These are phyloP conservation scores for Reinhardtius hippoglossoides DNA, from an alignment of 2,113 vertebrate genomes.

Conservation along the genomic window DNA sequence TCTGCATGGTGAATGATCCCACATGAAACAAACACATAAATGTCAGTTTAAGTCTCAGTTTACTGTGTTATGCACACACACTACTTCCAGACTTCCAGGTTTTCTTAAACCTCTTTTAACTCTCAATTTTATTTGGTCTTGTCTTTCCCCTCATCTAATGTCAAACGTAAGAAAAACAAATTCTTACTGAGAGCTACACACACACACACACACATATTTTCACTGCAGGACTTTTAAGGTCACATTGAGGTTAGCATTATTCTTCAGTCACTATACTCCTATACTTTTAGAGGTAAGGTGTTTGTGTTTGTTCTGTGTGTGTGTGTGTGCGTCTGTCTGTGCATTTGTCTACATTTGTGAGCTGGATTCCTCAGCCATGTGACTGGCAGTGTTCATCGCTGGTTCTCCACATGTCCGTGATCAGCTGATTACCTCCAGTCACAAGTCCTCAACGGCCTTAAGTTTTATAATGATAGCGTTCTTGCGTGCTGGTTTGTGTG, in stretches of 20 bases:
- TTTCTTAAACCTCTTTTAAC: not conserved
- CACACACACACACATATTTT: not conserved
- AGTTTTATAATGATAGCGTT: slow-evolving; percentile 21
- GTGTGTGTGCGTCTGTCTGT: not conserved
- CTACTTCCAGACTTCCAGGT: not conserved
- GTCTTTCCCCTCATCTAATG: not conserved
- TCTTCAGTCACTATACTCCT: not conserved
- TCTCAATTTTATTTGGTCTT: slow-evolving; percentile 5
- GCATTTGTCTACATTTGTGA: not conserved
- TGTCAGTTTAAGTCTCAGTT: no score
- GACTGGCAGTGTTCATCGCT: slow-evolving; percentile 59
- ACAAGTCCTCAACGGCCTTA: slow-evolving; percentile 34
- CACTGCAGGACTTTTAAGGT: not conserved
- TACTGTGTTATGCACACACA: no score
- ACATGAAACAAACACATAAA: no score
- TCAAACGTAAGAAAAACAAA: not conserved
- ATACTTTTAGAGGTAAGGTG: not conserved
- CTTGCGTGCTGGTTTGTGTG: slow-evolving; percentile 1
- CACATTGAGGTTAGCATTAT: not conserved
- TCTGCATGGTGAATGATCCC: not conserved
- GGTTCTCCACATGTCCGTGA: slow-evolving; percentile 68
- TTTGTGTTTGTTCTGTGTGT: not conserved
- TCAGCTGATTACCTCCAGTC: slow-evolving; percentile 71
- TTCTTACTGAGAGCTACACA: not conserved
- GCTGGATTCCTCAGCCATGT: slow-evolving; percentile 69